phyloP scores from a whole-genome alignment of 1,140 invertebrate species.

The Metopolophium dirhodum region DNA sequence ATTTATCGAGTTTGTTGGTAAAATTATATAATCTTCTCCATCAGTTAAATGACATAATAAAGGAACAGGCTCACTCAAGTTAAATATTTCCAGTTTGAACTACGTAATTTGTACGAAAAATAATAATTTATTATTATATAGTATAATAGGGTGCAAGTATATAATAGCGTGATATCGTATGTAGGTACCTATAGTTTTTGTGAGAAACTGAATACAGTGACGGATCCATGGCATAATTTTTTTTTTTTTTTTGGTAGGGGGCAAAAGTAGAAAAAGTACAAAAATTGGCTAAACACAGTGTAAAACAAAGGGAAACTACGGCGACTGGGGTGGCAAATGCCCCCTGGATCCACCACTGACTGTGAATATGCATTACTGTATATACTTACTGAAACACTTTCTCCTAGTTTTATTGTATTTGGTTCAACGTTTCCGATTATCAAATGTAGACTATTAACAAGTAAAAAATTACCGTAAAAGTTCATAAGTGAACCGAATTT shows the following conservation, averaged over 20 bases:
- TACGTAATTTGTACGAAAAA: not conserved
- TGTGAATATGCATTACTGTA: not conserved
- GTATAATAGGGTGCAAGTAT: not conserved
- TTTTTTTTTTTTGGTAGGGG: no score
- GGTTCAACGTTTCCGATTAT: constrained; percentile 43
- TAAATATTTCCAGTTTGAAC: constrained; percentile 45
- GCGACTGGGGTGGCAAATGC: no score
- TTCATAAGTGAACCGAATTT: not conserved
- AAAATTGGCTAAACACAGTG: no score
- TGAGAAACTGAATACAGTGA: no score
- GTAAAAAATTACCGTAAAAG: constrained; percentile 50
- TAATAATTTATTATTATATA: not conserved
- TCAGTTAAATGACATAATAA: constrained; percentile 46
- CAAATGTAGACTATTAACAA: constrained; percentile 52
- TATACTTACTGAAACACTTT: constrained; percentile 52
- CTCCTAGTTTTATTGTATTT: constrained; percentile 41
- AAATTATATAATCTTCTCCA: constrained; percentile 43
- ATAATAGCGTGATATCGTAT: no score
- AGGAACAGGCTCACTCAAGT: constrained; percentile 32
- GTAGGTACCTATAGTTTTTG: no score
- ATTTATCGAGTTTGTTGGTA: constrained; percentile 43
- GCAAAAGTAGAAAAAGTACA: no score
- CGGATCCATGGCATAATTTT: no score
- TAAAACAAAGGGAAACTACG: no score
- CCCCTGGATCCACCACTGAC: no score